A percentile compares a stretch with the other conserved stretches of the same genome.
Conservation (phyloP, 2,888 invertebrate genomes). For the Tetramorium bicarinatum region DNA sequence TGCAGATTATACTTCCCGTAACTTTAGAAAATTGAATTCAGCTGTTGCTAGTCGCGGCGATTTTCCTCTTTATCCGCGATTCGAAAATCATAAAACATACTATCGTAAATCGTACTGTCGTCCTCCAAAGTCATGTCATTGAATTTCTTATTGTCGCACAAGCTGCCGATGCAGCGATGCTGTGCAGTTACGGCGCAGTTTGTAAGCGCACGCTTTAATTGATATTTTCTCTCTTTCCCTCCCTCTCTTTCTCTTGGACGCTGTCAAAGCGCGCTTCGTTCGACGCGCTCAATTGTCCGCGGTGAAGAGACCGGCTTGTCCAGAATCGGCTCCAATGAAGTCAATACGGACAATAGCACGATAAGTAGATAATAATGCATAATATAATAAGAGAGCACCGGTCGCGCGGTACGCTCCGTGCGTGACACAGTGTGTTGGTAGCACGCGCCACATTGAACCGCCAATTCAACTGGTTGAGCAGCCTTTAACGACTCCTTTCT, state of each 20-base stretch:
- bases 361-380: slow-evolving; percentile 84
- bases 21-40: slow-evolving; percentile 2
- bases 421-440: slow-evolving; percentile 75
- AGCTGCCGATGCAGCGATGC: slow-evolving; percentile 3
- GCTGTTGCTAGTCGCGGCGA: neutral
- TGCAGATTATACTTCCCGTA: slow-evolving; percentile 2
- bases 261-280: slow-evolving; percentile 57
- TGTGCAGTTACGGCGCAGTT: slow-evolving; percentile 31
- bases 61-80: neutral
- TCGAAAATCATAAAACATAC: neutral
- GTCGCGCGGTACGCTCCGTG: slow-evolving; percentile 64
- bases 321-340: slow-evolving; percentile 82
- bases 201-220: slow-evolving; percentile 48
- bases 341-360: slow-evolving; percentile 83
- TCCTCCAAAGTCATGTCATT: neutral
- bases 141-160: slow-evolving; percentile 23
- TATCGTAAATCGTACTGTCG: neutral
- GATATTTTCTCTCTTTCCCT: slow-evolving; percentile 33
- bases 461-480: slow-evolving; percentile 78
- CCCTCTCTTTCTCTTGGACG: neutral
- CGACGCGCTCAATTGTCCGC: slow-evolving; percentile 68
- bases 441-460: slow-evolving; percentile 81
- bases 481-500: slow-evolving; percentile 77
- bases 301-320: slow-evolving; percentile 58
- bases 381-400: slow-evolving; percentile 83